Percentiles rank a stretch among this genome's conserved stretches.
These are phyloP conservation scores for Acanthochromis polyacanthus DNA, from an alignment of 2,113 vertebrate species.

Conservation along the genomic window DNA sequence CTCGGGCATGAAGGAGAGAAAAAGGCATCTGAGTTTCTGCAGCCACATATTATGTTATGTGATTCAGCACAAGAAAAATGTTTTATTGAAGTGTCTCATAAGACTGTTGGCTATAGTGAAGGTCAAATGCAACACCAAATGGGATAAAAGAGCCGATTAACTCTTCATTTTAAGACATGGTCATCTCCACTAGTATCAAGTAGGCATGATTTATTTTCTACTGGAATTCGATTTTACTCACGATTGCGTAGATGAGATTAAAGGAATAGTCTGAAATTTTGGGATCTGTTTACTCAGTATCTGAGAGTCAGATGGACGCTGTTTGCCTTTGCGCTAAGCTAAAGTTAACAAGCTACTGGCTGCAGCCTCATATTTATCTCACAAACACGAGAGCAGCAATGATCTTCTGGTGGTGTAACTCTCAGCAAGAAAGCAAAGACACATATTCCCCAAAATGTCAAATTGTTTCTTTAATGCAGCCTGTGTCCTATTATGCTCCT, in stretches of 20 bases:
- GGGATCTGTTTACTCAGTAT: background rate
- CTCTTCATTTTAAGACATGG: background rate
- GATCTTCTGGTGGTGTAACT: background rate
- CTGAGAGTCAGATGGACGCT: background rate
- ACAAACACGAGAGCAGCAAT: background rate
- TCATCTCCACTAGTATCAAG: background rate
- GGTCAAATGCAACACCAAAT: background rate
- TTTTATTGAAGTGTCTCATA: background rate
- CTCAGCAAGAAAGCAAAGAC: background rate
- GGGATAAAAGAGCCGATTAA: background rate
- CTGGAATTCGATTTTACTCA: background rate
- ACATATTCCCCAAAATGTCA: conserved; percentile 1
- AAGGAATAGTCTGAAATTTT: background rate
- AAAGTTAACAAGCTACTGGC: background rate
- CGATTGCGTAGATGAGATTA: background rate
- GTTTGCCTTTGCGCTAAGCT: background rate
- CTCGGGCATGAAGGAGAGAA: conserved; percentile 56
- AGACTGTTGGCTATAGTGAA: background rate
- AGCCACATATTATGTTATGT: background rate
- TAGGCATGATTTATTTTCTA: background rate
- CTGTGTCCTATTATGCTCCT: background rate
- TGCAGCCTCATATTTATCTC: background rate
- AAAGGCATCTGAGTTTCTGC: conserved; percentile 21
- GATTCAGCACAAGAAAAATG: conserved; percentile 1
- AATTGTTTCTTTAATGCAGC: background rate